Conservation (phyloP, 1,140 invertebrate genomes). For the Macrobrachium rosenbergii region DNA sequence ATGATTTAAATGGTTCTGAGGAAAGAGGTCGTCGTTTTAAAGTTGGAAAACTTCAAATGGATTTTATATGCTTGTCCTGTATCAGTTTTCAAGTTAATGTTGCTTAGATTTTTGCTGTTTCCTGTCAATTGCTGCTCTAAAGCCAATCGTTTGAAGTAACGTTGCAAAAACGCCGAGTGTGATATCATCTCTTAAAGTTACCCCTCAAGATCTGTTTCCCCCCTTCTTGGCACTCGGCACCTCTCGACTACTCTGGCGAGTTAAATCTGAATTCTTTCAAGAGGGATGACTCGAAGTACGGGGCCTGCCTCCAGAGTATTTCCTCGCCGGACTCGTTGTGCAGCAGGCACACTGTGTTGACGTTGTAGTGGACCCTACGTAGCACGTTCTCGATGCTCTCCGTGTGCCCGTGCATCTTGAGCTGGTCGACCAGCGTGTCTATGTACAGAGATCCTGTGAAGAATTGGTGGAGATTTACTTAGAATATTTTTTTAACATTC, state of each 20-base stretch:
- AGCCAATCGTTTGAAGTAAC: no score
- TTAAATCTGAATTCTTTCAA: conserved; percentile 58
- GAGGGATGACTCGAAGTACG: conserved; percentile 61
- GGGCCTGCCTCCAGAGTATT: conserved; percentile 55
- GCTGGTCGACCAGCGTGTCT: conserved; percentile 55
- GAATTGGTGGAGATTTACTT: neutral
- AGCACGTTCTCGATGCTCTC: conserved; percentile 61
- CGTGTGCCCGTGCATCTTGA: conserved; percentile 19
- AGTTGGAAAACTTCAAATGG: no score
- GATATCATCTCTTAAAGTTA: no score
- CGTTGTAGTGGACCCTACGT: conserved; percentile 52
- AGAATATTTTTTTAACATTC: neutral
- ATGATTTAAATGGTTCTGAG: no score
- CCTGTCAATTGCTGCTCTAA: no score
- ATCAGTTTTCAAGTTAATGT: no score
- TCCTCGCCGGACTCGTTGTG: neutral
- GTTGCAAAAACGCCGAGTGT: no score
- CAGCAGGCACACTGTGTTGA: conserved; percentile 54
- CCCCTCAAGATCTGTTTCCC: no score
- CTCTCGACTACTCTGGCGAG: neutral
- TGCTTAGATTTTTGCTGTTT: no score
- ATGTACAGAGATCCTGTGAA: conserved; percentile 60
- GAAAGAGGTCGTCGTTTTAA: no score
- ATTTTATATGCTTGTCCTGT: no score
- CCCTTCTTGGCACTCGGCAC: no score